Evolutionary conservation across 2,888 invertebrate genomes (phyloP), one percentile per base, ranked within the genome.

Genomic region (Drosophila glabriapex): DNA sequence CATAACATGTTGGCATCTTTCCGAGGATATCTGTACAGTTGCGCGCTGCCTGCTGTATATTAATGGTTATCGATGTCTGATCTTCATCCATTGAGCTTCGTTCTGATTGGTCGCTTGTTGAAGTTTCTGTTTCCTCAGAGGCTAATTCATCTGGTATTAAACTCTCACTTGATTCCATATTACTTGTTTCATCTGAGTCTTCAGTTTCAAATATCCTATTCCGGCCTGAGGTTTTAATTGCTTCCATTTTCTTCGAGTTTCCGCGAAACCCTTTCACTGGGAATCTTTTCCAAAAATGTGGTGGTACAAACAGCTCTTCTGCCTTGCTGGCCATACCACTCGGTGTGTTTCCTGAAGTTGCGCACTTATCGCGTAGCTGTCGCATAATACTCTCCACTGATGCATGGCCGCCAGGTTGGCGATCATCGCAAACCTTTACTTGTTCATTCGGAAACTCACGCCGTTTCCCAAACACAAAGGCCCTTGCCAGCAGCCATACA

Each of bases 401-500:
- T 4, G 50, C n/a, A 12, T 41, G n/a, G 0, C 81, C 78, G 9
- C 77, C 78, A n/a, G 41, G 7, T 31, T 66, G 59, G 7, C 81
- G 56, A 25, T 58, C 43, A 4, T 58, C 59, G 58, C 46, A 46
- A 5, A 22, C 9, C 2, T 12, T 22, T 4, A 12, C 4, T 5
- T 22, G 2, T 16, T 10, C 43, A 29, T 9, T n/a, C 2, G 7
- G 9, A 10, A 10, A 10, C 12, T 33, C 1, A 7, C 6, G 16
- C 5, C 43, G 22, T 14, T 50, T 43, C 4, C 46, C 58, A 1
- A 81, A 19, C 16, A 78, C 50, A 58, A 79, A 79, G 0, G 78
- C 78, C n/a, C 43, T 81, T n/a, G 63, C 64, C 52, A 79, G 29
- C 12, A 81, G 66, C 58, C 66, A 81, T 2, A 66, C 4, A 2